Conservation (phyloP, 2,113 vertebrate species). For the Nothoprocta perdicaria region DNA sequence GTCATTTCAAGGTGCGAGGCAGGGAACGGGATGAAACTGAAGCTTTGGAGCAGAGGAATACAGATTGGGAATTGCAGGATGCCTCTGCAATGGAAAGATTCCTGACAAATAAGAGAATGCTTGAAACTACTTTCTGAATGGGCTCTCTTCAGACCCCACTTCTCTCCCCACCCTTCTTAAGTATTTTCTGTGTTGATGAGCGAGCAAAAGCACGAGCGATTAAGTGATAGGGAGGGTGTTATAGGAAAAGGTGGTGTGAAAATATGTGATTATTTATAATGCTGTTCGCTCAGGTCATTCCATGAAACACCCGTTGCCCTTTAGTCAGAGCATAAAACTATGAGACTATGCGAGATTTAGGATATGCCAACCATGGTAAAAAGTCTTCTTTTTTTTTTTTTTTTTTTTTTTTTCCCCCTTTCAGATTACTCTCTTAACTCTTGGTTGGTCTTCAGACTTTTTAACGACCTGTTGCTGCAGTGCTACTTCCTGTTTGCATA, state of each 20-base stretch:
- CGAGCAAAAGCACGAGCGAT: background rate
- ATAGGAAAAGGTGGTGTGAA: background rate
- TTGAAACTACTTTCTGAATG: background rate
- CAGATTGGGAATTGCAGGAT: background rate
- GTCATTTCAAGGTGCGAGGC: background rate
- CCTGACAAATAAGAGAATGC: background rate
- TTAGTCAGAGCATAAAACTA: background rate
- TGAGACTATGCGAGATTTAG: background rate
- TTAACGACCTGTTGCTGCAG: constrained; percentile 53
- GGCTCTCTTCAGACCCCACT: background rate
- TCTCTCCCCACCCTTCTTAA: background rate
- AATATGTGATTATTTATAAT: background rate
- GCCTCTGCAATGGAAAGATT: background rate
- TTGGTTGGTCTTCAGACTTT: constrained; percentile 7
- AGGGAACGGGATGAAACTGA: background rate
- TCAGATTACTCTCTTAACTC: constrained; percentile 1
- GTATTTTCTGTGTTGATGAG: rapidly evolving
- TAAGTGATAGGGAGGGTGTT: background rate
- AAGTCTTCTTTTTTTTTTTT: background rate
- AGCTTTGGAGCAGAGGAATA: background rate
- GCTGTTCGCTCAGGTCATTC: background rate
- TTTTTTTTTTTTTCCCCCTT: background rate
- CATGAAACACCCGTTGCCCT: background rate
- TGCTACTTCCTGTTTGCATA: constrained; percentile 47
- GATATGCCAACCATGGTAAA: background rate